phyloP scores from a whole-genome alignment of 2,797 vertebrate species.

The Mormyrus proboscirostris region DNA sequence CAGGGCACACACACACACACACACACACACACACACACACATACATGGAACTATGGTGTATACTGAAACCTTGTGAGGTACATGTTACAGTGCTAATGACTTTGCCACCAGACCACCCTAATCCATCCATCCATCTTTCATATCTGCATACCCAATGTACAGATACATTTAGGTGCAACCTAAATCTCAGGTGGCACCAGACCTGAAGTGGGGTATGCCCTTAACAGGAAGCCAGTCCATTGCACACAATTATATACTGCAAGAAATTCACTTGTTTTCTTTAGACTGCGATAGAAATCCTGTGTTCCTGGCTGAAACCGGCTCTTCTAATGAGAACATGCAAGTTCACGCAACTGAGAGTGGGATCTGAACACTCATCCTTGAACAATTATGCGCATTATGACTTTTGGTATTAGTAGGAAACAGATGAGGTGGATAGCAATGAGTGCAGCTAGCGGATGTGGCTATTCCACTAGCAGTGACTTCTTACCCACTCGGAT shows the following conservation, averaged over 20 bases:
- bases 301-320: background rate
- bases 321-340: background rate
- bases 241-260: background rate
- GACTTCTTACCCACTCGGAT: slow-evolving; percentile 54
- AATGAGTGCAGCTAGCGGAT: background rate
- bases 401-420: background rate
- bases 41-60: background rate
- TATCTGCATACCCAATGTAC: background rate
- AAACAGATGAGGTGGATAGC: background rate
- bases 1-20: background rate
- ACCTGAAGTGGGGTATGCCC: background rate
- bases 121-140: background rate
- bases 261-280: background rate
- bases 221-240: background rate
- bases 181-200: background rate
- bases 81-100: background rate
- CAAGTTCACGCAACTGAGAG: background rate
- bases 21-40: background rate
- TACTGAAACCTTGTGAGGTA: background rate
- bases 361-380: background rate
- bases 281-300: background rate
- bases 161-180: background rate
- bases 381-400: background rate
- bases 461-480: background rate
- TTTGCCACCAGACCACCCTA: background rate